Evolutionary conservation across 2,888 invertebrate genomes (phyloP).

Genomic region (Dromius quadrimaculatus): DNA sequence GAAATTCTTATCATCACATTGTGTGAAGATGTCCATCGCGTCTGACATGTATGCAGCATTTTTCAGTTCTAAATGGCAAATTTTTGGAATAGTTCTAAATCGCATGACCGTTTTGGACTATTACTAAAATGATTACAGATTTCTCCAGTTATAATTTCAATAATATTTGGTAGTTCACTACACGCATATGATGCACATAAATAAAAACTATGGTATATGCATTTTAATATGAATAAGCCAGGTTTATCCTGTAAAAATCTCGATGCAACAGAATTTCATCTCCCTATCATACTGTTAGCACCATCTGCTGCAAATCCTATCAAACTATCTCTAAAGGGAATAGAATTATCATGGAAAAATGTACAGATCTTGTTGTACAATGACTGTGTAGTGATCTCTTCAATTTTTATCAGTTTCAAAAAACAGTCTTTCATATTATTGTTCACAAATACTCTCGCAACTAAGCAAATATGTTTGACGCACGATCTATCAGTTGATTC

Average conservation of each 20-base stretch:
- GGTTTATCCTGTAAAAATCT: slow-evolving; percentile 15
- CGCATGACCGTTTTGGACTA: not conserved
- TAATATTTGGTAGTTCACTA: not conserved
- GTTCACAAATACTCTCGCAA: slow-evolving; percentile 41
- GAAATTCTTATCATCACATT: not conserved
- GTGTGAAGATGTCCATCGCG: slow-evolving; percentile 7
- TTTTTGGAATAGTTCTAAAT: slow-evolving; percentile 46
- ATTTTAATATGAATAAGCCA: not conserved
- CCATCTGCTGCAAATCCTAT: slow-evolving; percentile 45
- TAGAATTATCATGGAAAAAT: slow-evolving; percentile 18
- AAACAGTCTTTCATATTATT: not conserved
- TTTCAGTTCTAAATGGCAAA: slow-evolving; percentile 48
- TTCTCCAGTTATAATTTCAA: not conserved
- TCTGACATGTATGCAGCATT: slow-evolving; percentile 48
- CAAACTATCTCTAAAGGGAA: slow-evolving; percentile 51
- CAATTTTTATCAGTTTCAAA: not conserved
- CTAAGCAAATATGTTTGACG: no score
- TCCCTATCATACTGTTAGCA: slow-evolving; percentile 43
- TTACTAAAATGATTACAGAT: not conserved
- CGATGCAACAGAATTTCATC: slow-evolving; percentile 27
- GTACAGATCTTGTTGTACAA: slow-evolving; percentile 21
- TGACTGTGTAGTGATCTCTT: slow-evolving; percentile 7
- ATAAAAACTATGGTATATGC: not conserved
- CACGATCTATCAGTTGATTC: slow-evolving; percentile 46
- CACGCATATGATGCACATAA: slow-evolving; percentile 13